A percentile compares a stretch with the other conserved stretches of the same genome.
phyloP scores from a whole-genome alignment of 2,888 invertebrate species.

The Metellina segmentata region DNA sequence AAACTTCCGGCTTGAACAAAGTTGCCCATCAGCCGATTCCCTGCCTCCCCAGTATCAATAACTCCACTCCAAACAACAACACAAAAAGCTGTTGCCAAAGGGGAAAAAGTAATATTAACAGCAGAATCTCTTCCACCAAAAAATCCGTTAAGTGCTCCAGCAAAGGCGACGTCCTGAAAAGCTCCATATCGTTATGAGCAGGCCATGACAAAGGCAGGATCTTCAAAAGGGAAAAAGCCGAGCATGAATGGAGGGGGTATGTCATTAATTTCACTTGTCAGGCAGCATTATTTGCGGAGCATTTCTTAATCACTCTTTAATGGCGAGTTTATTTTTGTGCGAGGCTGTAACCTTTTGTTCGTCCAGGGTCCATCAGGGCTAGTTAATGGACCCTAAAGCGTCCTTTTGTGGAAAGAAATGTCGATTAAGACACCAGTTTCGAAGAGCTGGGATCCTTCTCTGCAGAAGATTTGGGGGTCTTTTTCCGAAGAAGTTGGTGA shows the following conservation, averaged over 20 bases:
- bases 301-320: slow-evolving; percentile 69
- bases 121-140: background rate
- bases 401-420: slow-evolving; percentile 17
- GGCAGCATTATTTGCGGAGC: slow-evolving; percentile 62
- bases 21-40: background rate
- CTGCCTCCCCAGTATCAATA: background rate
- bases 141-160: slow-evolving; percentile 52
- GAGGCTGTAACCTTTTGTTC: slow-evolving; percentile 57
- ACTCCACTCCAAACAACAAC: background rate
- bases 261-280: slow-evolving; percentile 70
- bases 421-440: slow-evolving; percentile 37
- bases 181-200: slow-evolving; percentile 20
- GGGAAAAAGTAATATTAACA: background rate
- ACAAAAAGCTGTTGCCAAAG: background rate
- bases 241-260: slow-evolving; percentile 25
- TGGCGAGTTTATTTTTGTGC: slow-evolving; percentile 59
- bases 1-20: background rate
- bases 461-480: background rate
- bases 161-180: slow-evolving; percentile 33
- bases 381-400: slow-evolving; percentile 64
- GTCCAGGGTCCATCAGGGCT: slow-evolving; percentile 21
- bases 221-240: background rate
- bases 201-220: slow-evolving; percentile 13
- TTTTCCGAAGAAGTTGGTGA: background rate
- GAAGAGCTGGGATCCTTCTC: background rate